A percentile compares a stretch with the other conserved stretches of the same genome.
Evolutionary conservation across 2,888 invertebrate genomes (phyloP).

Genomic region (Aethes cnicana): DNA sequence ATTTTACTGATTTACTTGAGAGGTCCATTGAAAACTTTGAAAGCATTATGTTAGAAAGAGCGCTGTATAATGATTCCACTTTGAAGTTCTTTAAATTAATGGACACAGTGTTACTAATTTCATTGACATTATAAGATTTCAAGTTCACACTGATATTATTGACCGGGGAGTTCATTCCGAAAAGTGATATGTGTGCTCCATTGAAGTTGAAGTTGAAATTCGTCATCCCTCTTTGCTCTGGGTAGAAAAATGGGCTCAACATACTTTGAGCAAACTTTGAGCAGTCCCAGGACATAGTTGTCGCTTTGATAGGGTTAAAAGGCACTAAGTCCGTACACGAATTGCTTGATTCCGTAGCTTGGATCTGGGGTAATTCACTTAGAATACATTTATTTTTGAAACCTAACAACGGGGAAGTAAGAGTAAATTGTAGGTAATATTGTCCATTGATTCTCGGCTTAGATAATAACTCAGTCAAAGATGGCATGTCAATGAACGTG

Average conservation of each 20-base stretch:
- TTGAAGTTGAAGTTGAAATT: background rate
- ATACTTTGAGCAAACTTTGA: background rate
- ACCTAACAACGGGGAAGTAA: too few relatives aligned
- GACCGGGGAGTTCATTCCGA: background rate
- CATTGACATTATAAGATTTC: background rate
- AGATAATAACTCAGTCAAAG: too few relatives aligned
- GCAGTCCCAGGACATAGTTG: background rate
- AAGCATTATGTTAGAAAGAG: background rate
- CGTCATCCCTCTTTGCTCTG: background rate
- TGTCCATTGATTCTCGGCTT: too few relatives aligned
- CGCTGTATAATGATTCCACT: conserved; percentile 22
- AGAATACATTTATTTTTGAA: too few relatives aligned
- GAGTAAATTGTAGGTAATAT: too few relatives aligned
- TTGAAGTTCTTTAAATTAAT: conserved; percentile 13
- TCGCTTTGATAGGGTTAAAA: background rate
- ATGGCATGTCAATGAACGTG: background rate
- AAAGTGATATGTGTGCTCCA: background rate
- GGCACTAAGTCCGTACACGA: conserved; percentile 11
- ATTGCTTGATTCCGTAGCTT: background rate
- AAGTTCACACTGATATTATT: conserved; percentile 25
- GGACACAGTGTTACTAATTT: conserved; percentile 1
- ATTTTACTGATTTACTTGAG: background rate
- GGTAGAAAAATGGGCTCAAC: background rate
- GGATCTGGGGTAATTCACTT: background rate
- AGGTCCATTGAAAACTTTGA: background rate